Base-by-base conservation (phyloP, 2,113 vertebrate genomes). In the Tupaia tana region DNA sequence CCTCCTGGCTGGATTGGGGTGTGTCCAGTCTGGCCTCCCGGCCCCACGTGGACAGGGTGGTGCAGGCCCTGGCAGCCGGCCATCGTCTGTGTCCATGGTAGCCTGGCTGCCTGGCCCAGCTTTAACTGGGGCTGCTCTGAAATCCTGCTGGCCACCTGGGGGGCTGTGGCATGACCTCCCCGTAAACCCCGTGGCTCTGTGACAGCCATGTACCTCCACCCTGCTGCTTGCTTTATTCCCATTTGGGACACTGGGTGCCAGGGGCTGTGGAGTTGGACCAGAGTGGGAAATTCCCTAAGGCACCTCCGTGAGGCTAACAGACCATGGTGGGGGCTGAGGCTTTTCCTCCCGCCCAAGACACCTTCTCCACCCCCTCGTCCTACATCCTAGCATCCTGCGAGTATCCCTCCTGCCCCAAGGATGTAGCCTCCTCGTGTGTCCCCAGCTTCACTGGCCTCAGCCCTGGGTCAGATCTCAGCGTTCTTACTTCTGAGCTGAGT, bases 11-110 rank as follows among this genome's bases (percentile, higher is more conserved):
- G 77, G 79, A 13, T 25, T 54, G 24, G 58, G 34, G 34, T 3
- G 31, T 20, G n/a, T 54, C 61, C 15, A 22, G 3, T 20, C 2
- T 95, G 90, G 5, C 12, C 24, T 79, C 82, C 31, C 2, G 18
- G 73, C 52, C 10, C 43, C 34, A 1, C 0, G 59, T 29, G 7
- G 12, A 58, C n/a, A n/a, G 14, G 15, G 1, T 2, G 10, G 43
- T 12, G 61, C 79, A n/a, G 29, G 10, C 43, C 43, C 43, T 43
- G 43, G 43, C 43, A 43, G 43, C 43, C 43, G 43, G 43, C 43
- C 43, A 43, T 43, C 43, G 6, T 43, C 43, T 43, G 43, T 43
- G 43, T 43, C 43, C 43, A 43, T 43, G 43, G 56, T 29, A 4
- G 56, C 56, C 70, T 61, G 79, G 54, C 34, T 6, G 6, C 79